Conservation (phyloP, 2,797 vertebrate species). For the Distichodus sexfasciatus region DNA sequence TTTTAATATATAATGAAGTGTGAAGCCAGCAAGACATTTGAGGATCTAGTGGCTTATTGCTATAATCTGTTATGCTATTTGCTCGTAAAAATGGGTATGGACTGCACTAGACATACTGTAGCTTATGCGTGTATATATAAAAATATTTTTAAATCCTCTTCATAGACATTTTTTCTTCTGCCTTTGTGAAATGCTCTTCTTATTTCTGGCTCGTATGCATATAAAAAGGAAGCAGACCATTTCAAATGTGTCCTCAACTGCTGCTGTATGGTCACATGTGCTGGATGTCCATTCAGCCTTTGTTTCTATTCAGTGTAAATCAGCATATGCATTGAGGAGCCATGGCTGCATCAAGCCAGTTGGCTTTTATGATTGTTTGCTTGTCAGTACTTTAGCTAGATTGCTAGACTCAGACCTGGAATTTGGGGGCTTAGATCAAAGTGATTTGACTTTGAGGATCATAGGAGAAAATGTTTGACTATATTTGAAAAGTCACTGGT, state of each 20-base stretch:
- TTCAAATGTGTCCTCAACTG: background rate
- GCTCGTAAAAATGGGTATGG: too few species aligned
- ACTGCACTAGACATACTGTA: too few species aligned
- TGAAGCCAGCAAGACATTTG: too few species aligned
- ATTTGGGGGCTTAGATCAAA: background rate
- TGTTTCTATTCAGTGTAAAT: constrained; percentile 30
- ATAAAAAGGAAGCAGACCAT: constrained; percentile 4
- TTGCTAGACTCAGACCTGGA: background rate
- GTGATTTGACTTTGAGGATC: background rate
- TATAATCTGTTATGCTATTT: background rate
- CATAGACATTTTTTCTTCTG: background rate
- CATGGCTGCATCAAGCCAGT: background rate
- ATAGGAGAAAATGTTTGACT: background rate
- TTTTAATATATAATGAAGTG: too few species aligned
- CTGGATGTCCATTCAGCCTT: constrained; percentile 12
- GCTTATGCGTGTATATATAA: background rate
- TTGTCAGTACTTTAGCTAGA: background rate
- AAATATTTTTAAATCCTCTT: background rate
- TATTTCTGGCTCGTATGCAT: background rate
- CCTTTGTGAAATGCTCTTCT: background rate
- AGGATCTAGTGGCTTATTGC: too few species aligned
- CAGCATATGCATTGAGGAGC: constrained; percentile 25
- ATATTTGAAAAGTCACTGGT: background rate
- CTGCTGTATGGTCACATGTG: background rate
- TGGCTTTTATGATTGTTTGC: background rate